Conservation (phyloP, 2,888 invertebrate species). For the Pemphredon lugubris region DNA sequence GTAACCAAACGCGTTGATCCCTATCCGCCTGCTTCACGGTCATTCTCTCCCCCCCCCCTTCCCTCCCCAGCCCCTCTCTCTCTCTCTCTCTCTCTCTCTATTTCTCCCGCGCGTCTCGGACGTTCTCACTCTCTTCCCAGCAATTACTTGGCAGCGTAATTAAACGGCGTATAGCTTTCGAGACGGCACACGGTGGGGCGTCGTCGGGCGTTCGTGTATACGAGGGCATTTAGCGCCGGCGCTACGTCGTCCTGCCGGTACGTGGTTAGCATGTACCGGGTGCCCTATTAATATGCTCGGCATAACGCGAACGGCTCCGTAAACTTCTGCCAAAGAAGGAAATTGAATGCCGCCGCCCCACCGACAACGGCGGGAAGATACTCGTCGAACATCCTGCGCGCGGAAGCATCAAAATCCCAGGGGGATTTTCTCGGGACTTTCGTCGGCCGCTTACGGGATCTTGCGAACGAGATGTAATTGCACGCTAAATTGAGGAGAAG, state of each 20-base stretch:
- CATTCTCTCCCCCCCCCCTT: no score
- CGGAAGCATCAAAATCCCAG: conserved; percentile 21
- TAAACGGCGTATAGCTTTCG: conserved; percentile 24
- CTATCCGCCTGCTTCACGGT: no score
- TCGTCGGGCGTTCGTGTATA: conserved; percentile 17
- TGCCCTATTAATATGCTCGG: conserved; percentile 72
- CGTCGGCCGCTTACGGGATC: conserved; percentile 28
- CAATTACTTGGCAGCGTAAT: conserved; percentile 9
- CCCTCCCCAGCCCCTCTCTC: no score
- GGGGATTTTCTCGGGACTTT: conserved; percentile 24
- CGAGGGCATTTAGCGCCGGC: conserved; percentile 41
- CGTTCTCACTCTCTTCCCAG: background rate
- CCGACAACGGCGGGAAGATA: conserved; percentile 10
- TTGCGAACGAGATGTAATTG: conserved; percentile 31
- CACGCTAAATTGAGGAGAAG: conserved; percentile 33
- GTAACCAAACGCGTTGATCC: background rate
- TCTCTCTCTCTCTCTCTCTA: no score
- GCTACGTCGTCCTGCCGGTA: conserved; percentile 39
- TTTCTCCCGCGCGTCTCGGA: no score
- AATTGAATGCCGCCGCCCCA: conserved; percentile 71
- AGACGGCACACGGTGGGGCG: conserved; percentile 7
- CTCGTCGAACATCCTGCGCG: conserved; percentile 12
- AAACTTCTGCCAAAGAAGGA: conserved; percentile 74
- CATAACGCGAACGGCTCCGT: conserved; percentile 66
- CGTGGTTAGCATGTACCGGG: conserved; percentile 64